Base-by-base conservation (phyloP, 2,888 invertebrate species). In the Ditula angustiorana region DNA sequence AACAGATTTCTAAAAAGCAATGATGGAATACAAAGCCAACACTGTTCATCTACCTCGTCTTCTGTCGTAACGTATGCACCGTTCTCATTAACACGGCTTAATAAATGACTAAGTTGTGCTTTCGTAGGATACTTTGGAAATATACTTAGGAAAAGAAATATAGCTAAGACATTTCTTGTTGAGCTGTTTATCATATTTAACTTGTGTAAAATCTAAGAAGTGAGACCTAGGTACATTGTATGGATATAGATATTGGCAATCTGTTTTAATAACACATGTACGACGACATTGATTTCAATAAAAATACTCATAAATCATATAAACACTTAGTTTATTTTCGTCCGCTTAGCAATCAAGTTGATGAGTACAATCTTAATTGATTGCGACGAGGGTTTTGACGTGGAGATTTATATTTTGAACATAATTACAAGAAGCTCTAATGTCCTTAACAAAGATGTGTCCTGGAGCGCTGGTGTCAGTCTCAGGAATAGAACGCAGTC, bases 401-500 rank as follows among this genome's bases (percentile, higher is more conserved):
- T 44, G 64, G 44, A 35, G 56, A 62, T 64, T 63, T 59, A 64
- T 52, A 64, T 64, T 64, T 59, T 50, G 61, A 65, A 56, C 81
- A 85, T 88, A 90, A 91, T 90, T 90, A 89, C 82, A 85, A 79
- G 79, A 80, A 81, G 79, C 76, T 77, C 80, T 74, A 76, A 82
- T 83, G 87, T 85, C 83, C 83, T 79, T 78, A 83, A 87, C 88
- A 87, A 88, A 85, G 85, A 65, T 56, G 59, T 49, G 58, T 52
- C 65, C 52, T 58, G 57, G 57, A 61, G 61, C 67, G 77, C 79
- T 77, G 77, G 81, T 86, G 91, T 90, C 92, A 91, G 74, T 71
- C 77, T 80, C 92, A 91, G 88, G 85, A 90, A 90, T 90, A 90
- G 90, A 86, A 82, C 74, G 76, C 73, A 72, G 76, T 80, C 72